These are phyloP conservation scores for Acronicta leporina DNA, from an alignment of 2,888 invertebrate species.

Conservation along the genomic window DNA sequence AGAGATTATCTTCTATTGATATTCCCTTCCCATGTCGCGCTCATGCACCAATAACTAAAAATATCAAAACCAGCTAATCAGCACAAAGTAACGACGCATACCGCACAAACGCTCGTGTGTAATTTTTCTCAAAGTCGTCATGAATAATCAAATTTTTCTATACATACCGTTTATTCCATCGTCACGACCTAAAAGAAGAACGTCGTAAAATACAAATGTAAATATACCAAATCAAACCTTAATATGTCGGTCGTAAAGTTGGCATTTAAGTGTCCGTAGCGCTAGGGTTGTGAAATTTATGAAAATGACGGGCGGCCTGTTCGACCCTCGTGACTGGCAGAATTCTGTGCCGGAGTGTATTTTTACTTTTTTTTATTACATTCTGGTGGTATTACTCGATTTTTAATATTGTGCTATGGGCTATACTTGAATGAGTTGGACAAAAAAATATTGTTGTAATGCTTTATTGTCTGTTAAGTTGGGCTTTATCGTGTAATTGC, in stretches of 20 bases:
- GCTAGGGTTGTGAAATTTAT: conserved; percentile 82
- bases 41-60: conserved; percentile 21
- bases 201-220: conserved; percentile 62
- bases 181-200: conserved; percentile 55
- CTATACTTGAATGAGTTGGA: conserved; percentile 53
- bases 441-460: conserved; percentile 46
- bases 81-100: conserved; percentile 61
- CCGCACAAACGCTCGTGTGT: conserved; percentile 70
- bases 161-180: conserved; percentile 84
- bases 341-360: conserved; percentile 83
- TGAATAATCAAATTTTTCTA: conserved; percentile 89
- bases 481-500: conserved; percentile 34
- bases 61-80: conserved; percentile 49
- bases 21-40: not conserved
- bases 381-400: conserved; percentile 71
- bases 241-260: conserved; percentile 71
- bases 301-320: conserved; percentile 79
- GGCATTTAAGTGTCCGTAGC: conserved; percentile 67
- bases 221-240: conserved; percentile 72
- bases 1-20: not conserved
- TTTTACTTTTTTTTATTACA: conserved; percentile 84
- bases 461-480: conserved; percentile 39
- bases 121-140: conserved; percentile 85
- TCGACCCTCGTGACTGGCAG: conserved; percentile 86
- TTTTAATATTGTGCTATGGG: conserved; percentile 59